Evolutionary conservation across 1,140 invertebrate species (phyloP).

Genomic region (Megathymus violae): DNA sequence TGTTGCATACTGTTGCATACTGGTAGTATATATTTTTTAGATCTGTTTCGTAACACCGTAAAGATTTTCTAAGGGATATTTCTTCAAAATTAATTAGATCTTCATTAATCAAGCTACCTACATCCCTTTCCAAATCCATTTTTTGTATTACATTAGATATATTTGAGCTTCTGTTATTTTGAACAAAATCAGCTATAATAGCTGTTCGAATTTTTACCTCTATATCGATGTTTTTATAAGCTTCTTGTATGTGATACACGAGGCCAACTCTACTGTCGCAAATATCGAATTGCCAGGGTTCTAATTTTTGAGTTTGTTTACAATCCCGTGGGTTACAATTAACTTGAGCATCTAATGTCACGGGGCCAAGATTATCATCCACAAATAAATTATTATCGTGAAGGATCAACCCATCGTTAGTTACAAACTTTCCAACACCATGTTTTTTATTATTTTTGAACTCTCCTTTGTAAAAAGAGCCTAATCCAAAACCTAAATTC

Average conservation of each 20-base stretch:
- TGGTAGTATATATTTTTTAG: constrained; percentile 79
- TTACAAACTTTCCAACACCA: constrained; percentile 82
- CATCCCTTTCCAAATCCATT: constrained; percentile 36
- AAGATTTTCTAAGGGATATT: constrained; percentile 63
- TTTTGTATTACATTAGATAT: constrained; percentile 30
- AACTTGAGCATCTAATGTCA: constrained; percentile 34
- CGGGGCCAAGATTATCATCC: constrained; percentile 73
- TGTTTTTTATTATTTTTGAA: constrained; percentile 84
- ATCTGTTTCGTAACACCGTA: constrained; percentile 75
- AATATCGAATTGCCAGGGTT: constrained; percentile 64
- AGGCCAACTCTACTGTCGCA: constrained; percentile 61
- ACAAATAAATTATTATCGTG: constrained; percentile 79
- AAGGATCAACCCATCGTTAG: constrained; percentile 82
- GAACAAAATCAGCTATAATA: constrained; percentile 63
- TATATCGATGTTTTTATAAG: constrained; percentile 64
- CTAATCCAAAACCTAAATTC: constrained; percentile 80
- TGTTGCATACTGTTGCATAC: constrained; percentile 79
- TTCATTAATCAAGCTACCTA: constrained; percentile 38
- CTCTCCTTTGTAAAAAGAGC: constrained; percentile 82
- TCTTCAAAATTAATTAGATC: constrained; percentile 75
- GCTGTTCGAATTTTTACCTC: constrained; percentile 48
- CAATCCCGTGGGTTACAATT: constrained; percentile 24
- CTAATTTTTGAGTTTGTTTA: constrained; percentile 40
- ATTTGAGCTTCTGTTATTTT: constrained; percentile 52
- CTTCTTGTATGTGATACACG: constrained; percentile 66